These are phyloP conservation scores for Maniola hyperantus DNA, from an alignment of 2,888 invertebrate species.

Conservation along the genomic window DNA sequence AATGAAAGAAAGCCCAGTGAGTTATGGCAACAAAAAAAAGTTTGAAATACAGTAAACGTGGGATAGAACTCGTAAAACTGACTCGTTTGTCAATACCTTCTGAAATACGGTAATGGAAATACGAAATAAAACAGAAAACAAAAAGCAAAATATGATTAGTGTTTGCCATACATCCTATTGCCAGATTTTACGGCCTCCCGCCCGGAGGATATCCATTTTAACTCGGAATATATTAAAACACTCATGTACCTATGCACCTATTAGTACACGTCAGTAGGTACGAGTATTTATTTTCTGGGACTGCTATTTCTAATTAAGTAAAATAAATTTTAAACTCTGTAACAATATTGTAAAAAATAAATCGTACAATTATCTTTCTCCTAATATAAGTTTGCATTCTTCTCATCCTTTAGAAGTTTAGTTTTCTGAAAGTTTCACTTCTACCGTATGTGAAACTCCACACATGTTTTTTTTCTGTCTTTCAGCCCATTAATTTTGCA, in stretches of 20 bases:
- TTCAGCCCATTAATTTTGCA: too few species aligned
- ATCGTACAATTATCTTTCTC: too few species aligned
- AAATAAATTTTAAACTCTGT: too few species aligned
- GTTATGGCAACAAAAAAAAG: conserved; percentile 21
- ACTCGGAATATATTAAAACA: conserved; percentile 63
- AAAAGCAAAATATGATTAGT: conserved; percentile 81
- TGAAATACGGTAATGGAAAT: conserved; percentile 83
- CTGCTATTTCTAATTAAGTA: background rate
- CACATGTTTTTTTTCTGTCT: too few species aligned
- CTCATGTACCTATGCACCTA: background rate
- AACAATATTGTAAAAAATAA: too few species aligned
- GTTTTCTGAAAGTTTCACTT: too few species aligned
- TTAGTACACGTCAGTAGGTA: background rate
- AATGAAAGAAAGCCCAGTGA: conserved; percentile 1
- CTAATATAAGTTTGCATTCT: too few species aligned
- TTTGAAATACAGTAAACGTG: conserved; percentile 55
- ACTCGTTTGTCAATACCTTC: conserved; percentile 81
- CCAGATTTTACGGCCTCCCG: conserved; percentile 70
- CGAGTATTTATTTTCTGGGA: background rate
- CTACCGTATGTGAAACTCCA: too few species aligned
- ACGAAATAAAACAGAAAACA: conserved; percentile 77
- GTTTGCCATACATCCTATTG: conserved; percentile 77
- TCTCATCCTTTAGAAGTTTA: too few species aligned
- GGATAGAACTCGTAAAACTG: conserved; percentile 79
- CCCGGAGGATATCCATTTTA: conserved; percentile 64